Conservation (phyloP, 1,140 invertebrate species). For the Eriosoma lanigerum region DNA sequence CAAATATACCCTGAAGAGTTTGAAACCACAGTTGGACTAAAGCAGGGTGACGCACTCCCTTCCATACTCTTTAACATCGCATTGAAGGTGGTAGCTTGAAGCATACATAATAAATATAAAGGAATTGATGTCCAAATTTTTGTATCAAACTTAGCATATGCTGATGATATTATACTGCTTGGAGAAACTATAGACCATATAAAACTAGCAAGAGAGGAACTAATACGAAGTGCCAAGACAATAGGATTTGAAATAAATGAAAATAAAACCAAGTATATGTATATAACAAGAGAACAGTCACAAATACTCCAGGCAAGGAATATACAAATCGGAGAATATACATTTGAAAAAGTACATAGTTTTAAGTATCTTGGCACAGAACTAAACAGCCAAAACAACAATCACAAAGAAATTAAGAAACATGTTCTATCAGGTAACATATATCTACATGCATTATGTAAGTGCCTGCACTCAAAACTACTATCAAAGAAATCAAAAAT, state of each 20-base stretch:
- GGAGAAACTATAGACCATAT: background rate
- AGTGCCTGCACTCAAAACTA: too few species aligned
- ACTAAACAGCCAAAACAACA: background rate
- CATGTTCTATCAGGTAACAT: background rate
- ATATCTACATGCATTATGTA: conserved; percentile 23
- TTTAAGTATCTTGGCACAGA: too few species aligned
- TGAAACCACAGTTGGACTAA: too few species aligned
- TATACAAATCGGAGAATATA: background rate
- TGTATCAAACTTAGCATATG: too few species aligned
- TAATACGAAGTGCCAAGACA: too few species aligned
- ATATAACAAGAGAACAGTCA: background rate
- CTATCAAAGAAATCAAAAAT: too few species aligned
- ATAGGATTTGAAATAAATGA: too few species aligned
- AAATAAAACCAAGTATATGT: too few species aligned
- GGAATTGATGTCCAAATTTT: too few species aligned
- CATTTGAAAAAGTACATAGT: background rate
- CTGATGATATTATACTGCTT: too few species aligned
- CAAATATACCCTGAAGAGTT: background rate
- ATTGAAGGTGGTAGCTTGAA: conserved; percentile 4
- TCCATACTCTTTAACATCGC: conserved; percentile 17
- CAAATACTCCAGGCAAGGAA: background rate
- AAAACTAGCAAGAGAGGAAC: background rate
- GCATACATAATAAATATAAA: conserved; percentile 18
- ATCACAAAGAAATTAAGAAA: background rate
- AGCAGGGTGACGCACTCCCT: conserved; percentile 5